Evolutionary conservation across 2,888 invertebrate genomes (phyloP), one percentile per base, ranked within the genome.

Genomic region (Myopa tessellatipennis): DNA sequence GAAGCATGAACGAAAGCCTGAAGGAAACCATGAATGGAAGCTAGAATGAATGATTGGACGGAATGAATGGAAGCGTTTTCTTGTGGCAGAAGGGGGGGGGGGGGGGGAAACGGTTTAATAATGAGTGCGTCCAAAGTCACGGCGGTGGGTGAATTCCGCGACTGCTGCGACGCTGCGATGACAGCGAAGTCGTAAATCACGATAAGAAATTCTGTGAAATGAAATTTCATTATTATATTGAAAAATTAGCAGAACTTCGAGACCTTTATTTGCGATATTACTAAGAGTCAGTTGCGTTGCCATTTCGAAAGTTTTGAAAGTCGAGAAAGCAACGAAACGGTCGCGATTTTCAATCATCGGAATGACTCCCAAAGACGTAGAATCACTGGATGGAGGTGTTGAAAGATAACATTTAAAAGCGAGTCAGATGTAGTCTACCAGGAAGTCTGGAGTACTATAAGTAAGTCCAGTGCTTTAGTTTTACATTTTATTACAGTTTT

Each of bases 181-280:
- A 26, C 26, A 26, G n/a, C 61, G 5, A 18, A 26, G 38, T 38
- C 65, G 36, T 65, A 65, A 65, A 65, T 65, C 65, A 65, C 34
- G 65, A 65, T 65, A 65, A 65, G 65, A 65, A 34, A 1, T 14
- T 65, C 38, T 34, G 38, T 65, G 38, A 34, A 65, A 65, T 65
- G 65, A 38, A 38, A 36, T 65, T 38, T 65, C 38, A 34, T 65
- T 38, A 65, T 65, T 65, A 36, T 12, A 38, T 65, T 65, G 65
- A 65, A 65, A 65, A 65, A 65, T 65, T 65, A 38, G 65, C 65
- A 65, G 16, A 38, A 34, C 36, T 65, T 65, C 38, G 34, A 38
- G 12, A 36, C 65, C 14, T 38, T 65, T 38, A 34, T 6, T 63
- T 34, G 16, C 38, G 65, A 65, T 38, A 36, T 65, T 38, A 4